phyloP scores from a whole-genome alignment of 2,113 vertebrate species.

The Poecilia latipinna region DNA sequence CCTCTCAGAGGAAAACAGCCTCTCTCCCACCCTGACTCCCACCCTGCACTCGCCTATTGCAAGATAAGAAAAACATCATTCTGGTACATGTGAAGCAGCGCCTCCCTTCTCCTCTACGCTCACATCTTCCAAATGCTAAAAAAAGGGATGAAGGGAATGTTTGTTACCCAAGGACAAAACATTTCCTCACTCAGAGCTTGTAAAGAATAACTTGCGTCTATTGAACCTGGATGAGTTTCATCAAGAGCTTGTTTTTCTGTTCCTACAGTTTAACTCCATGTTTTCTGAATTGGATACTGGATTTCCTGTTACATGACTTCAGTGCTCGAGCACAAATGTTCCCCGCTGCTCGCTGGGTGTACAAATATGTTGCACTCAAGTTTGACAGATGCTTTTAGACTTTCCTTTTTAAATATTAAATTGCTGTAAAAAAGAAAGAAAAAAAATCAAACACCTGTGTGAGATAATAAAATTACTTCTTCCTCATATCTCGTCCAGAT shows the following conservation, averaged over 20 bases:
- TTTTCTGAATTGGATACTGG: too few relatives aligned
- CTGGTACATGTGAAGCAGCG: conserved; percentile 7
- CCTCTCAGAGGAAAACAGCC: conserved; percentile 32
- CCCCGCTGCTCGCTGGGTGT: too few relatives aligned
- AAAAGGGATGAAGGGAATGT: conserved; percentile 5
- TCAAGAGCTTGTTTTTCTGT: neutral
- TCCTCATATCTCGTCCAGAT: too few relatives aligned
- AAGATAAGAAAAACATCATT: conserved; percentile 48
- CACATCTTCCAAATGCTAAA: conserved; percentile 23
- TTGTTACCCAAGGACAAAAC: conserved; percentile 7
- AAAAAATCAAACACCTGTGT: too few relatives aligned
- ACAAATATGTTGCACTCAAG: too few relatives aligned
- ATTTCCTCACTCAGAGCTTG: conserved; percentile 16
- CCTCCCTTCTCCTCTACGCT: neutral
- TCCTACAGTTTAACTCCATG: neutral
- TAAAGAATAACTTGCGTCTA: neutral
- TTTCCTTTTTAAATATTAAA: too few relatives aligned
- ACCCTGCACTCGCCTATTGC: conserved; percentile 10
- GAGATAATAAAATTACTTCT: too few relatives aligned
- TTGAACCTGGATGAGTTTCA: neutral
- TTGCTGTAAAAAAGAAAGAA: too few relatives aligned
- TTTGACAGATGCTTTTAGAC: too few relatives aligned
- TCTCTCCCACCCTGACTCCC: neutral
- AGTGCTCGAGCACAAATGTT: too few relatives aligned
- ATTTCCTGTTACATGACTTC: too few relatives aligned